phyloP scores from a whole-genome alignment of 2,113 vertebrate species.

The Pseudolaguvia tuberculata region DNA sequence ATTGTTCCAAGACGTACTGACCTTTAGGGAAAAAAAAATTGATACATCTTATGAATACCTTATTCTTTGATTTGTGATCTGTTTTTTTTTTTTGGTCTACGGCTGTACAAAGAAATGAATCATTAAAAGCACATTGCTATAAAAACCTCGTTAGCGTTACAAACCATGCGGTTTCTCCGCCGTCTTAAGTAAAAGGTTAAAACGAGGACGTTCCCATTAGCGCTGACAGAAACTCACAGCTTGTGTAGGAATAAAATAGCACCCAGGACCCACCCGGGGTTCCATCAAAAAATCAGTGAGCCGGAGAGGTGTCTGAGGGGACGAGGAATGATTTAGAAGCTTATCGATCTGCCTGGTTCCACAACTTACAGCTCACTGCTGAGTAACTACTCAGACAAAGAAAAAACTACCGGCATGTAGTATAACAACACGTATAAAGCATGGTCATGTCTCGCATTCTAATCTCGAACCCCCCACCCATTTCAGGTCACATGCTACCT shows the following conservation, averaged over 20 bases:
- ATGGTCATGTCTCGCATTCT: background rate
- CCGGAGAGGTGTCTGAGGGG: background rate
- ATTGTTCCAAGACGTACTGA: background rate
- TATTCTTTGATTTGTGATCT: background rate
- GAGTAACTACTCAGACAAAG: slow-evolving; percentile 24
- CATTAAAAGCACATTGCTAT: background rate
- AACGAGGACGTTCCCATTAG: background rate
- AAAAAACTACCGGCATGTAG: background rate
- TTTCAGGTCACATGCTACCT: background rate
- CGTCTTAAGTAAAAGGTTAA: background rate
- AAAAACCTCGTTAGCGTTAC: background rate
- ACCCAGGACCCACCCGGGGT: background rate
- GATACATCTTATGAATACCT: too few species aligned
- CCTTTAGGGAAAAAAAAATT: background rate
- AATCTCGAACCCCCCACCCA: slow-evolving; percentile 19
- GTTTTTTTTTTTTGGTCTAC: background rate
- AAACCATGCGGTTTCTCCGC: background rate
- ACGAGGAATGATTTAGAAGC: slow-evolving; percentile 24
- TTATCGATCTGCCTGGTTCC: slow-evolving; percentile 25
- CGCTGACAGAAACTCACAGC: slow-evolving; percentile 1
- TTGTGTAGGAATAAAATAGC: slow-evolving; percentile 14
- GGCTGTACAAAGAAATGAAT: background rate
- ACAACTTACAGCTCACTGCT: slow-evolving; percentile 3
- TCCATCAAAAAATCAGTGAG: slow-evolving; percentile 14
- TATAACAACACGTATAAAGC: background rate